A percentile compares a stretch with the other conserved stretches of the same genome.
phyloP scores from a whole-genome alignment of 1,140 invertebrate species.

The Mya arenaria region DNA sequence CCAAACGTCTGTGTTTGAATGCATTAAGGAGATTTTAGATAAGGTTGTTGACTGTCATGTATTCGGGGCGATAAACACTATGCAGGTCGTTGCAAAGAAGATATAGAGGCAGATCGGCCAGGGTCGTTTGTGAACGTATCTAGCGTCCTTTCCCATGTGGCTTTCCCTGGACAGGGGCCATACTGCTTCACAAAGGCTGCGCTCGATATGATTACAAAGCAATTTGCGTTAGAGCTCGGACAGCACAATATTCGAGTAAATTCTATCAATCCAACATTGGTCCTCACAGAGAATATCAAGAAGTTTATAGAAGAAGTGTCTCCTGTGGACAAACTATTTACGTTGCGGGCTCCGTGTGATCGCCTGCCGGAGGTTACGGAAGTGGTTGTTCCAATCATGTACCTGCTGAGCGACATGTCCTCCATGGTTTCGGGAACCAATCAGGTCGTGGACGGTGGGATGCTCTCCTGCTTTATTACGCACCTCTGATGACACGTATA shows the following conservation, averaged over 20 bases:
- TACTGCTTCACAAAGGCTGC: conserved; percentile 87
- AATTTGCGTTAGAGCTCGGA: conserved; percentile 92
- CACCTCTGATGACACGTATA: too few species aligned
- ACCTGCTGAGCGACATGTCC: conserved; percentile 23
- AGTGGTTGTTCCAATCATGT: not conserved
- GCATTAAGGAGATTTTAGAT: conserved; percentile 87
- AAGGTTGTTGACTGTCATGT: conserved; percentile 89
- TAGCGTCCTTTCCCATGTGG: conserved; percentile 86
- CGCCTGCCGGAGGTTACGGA: conserved; percentile 12
- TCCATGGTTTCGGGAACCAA: conserved; percentile 26
- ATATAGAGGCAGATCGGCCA: conserved; percentile 85
- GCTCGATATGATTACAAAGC: conserved; percentile 84
- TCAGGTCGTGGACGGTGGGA: conserved; percentile 7
- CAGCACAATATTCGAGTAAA: conserved; percentile 93
- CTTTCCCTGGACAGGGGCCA: conserved; percentile 88
- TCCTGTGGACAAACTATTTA: not conserved
- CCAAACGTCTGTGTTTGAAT: conserved; percentile 85
- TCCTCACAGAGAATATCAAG: conserved; percentile 86
- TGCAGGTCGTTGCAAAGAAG: conserved; percentile 84
- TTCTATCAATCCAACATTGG: conserved; percentile 91
- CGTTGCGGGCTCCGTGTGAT: not conserved
- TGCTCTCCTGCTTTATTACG: too few species aligned
- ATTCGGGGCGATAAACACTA: conserved; percentile 91
- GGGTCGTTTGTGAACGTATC: conserved; percentile 95
- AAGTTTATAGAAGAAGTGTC: not conserved